Conservation (phyloP, 2,113 vertebrate species). For the Colossoma macropomum region DNA sequence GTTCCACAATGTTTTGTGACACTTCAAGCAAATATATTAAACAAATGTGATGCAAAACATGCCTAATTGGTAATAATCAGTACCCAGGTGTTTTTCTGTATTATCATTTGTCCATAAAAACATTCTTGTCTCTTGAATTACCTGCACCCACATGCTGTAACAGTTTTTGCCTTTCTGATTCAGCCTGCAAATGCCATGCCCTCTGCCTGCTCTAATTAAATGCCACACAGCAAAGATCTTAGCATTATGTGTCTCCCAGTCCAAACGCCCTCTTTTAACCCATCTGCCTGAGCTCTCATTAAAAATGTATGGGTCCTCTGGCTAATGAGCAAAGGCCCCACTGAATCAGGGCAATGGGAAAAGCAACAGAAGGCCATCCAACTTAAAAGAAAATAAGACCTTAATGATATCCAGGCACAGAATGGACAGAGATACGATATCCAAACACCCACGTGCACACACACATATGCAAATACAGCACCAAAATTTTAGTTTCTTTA, state of each 20-base stretch:
- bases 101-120: background rate
- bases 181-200: conserved; percentile 25
- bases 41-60: background rate
- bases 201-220: conserved; percentile 32
- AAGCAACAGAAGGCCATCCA: too few species aligned
- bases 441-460: background rate
- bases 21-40: background rate
- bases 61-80: background rate
- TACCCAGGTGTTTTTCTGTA: background rate
- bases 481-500: background rate
- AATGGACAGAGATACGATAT: background rate
- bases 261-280: background rate
- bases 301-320: background rate
- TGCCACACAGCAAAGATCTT: conserved; percentile 21
- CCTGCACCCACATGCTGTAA: background rate
- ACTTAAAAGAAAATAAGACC: background rate
- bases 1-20: too few species aligned
- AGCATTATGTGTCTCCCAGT: background rate
- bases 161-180: conserved; percentile 7
- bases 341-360: background rate
- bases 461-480: background rate
- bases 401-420: background rate
- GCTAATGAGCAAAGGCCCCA: background rate
- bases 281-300: conserved; percentile 8
- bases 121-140: background rate